Conservation (phyloP, 2,888 invertebrate genomes). For the Eupithecia pulchellata region DNA sequence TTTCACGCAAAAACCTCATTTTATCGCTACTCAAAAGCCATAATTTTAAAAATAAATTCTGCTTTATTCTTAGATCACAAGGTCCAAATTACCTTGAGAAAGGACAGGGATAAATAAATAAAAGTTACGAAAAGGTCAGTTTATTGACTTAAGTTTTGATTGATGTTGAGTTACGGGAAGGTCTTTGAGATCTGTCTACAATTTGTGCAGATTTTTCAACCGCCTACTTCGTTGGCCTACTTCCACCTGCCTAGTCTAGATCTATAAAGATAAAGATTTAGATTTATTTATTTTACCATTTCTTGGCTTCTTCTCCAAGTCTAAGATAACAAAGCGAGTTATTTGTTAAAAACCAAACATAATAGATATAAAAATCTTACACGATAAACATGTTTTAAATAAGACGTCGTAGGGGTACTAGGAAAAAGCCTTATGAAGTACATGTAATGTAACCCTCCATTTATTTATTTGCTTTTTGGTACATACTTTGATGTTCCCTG, state of each 20-base stretch:
- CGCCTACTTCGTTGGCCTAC: neutral
- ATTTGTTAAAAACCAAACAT: too few relatives aligned
- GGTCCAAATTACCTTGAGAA: slow-evolving; percentile 20
- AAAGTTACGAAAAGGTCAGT: slow-evolving; percentile 20
- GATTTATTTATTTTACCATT: too few relatives aligned
- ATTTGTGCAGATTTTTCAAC: neutral
- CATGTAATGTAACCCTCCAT: too few relatives aligned
- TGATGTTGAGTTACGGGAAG: slow-evolving; percentile 24
- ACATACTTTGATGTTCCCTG: too few relatives aligned
- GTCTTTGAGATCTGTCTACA: neutral
- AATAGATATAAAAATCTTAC: too few relatives aligned
- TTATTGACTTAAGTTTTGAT: slow-evolving; percentile 36
- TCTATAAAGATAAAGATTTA: neutral
- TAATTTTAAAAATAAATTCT: slow-evolving; percentile 3
- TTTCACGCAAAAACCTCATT: slow-evolving; percentile 28
- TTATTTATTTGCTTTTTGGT: too few relatives aligned
- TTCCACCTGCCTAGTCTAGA: neutral
- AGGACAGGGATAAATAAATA: slow-evolving; percentile 23
- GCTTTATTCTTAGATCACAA: slow-evolving; percentile 9
- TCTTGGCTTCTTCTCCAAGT: too few relatives aligned
- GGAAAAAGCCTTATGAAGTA: too few relatives aligned
- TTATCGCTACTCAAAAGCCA: neutral
- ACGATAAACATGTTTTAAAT: too few relatives aligned
- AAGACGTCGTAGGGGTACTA: too few relatives aligned
- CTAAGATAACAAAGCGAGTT: too few relatives aligned